Base-by-base conservation (phyloP, 2,113 vertebrate genomes). In the Syngnathus typhle region DNA sequence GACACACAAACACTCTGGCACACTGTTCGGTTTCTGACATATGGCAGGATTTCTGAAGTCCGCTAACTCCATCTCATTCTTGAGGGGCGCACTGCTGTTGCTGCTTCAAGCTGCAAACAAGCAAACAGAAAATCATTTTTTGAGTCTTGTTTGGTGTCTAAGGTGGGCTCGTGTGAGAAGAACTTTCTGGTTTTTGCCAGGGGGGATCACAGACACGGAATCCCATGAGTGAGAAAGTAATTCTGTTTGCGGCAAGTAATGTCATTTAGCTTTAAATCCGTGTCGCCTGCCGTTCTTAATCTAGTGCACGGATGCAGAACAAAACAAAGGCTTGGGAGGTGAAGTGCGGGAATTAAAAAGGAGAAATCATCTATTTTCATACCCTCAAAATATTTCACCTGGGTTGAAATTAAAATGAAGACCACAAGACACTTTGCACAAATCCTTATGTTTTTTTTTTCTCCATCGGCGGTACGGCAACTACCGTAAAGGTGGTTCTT, bases 31-130 rank as follows among this genome's bases (percentile, higher is more conserved):
- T 61, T 69, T 70, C n/a, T 69, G 65, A 69, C 62, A 9, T 67
- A 61, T 82, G 79, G 85, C 79, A 74, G 71, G 41, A 44, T 75
- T 71, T 63, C 27, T 37, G 41, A 76, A 63, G 67, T 68, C 75
- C 60, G 74, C 73, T 73, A 70, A 77, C 72, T 70, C 71, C 77
- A 36, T 80, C 61, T 67, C 52, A 62, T 72, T 73, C 60, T 71
- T 52, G 47, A 52, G 75, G n/a, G 69, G 75, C 84, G 86, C 71
- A 89, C 84, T 87, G 87, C 85, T 90, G 89, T 84, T 87, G 83
- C 68, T 87, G 87, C 85, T 90, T 90, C 81, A 90, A 77, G 84
- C 89, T 90, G 82, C 70, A 82, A 84, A 76, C 64, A 67, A 71
- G 44, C n/a, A 79, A 81, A 77, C 64, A 83, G 68, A 72, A 78